These are phyloP conservation scores for Battus philenor DNA, from an alignment of 1,140 invertebrate genomes.

Conservation along the genomic window DNA sequence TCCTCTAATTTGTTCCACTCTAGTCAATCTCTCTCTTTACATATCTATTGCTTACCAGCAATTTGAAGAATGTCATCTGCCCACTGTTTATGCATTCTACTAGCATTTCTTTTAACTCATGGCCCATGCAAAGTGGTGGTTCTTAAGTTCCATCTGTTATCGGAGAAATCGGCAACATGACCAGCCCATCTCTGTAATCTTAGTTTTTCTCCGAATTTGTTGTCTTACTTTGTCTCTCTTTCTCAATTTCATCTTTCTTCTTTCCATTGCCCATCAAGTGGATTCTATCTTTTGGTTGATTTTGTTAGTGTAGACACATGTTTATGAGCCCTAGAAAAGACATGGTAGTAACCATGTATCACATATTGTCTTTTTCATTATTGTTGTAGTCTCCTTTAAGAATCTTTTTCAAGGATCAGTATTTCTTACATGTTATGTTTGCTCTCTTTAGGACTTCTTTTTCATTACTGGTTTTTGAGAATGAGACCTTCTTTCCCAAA, in stretches of 20 bases:
- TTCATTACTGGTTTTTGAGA: not conserved
- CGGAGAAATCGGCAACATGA: not conserved
- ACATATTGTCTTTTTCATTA: slow-evolving; percentile 18
- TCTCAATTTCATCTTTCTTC: not conserved
- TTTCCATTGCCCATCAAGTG: not conserved
- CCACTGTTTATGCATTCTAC: slow-evolving; percentile 10
- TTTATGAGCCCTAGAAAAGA: slow-evolving; percentile 17
- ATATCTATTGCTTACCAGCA: too few species aligned
- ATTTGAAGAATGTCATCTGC: too few species aligned
- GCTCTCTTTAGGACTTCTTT: slow-evolving; percentile 13
- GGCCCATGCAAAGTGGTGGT: slow-evolving; percentile 6
- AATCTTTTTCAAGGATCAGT: slow-evolving; percentile 22
- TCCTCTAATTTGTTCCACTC: too few species aligned
- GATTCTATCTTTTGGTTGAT: slow-evolving; percentile 3
- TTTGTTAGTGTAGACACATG: slow-evolving; percentile 8
- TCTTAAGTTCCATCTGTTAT: slow-evolving; percentile 13
- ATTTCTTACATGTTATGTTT: slow-evolving; percentile 19
- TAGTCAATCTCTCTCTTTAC: too few species aligned
- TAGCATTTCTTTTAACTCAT: slow-evolving; percentile 14
- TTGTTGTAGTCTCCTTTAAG: slow-evolving; percentile 18
- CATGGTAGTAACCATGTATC: slow-evolving; percentile 18
- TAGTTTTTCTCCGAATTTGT: slow-evolving; percentile 1
- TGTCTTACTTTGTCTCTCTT: slow-evolving; percentile 1
- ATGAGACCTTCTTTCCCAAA: not conserved
- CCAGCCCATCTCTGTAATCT: slow-evolving; percentile 10